Conservation (phyloP, 2,797 vertebrate genomes). For the Chelmon rostratus region DNA sequence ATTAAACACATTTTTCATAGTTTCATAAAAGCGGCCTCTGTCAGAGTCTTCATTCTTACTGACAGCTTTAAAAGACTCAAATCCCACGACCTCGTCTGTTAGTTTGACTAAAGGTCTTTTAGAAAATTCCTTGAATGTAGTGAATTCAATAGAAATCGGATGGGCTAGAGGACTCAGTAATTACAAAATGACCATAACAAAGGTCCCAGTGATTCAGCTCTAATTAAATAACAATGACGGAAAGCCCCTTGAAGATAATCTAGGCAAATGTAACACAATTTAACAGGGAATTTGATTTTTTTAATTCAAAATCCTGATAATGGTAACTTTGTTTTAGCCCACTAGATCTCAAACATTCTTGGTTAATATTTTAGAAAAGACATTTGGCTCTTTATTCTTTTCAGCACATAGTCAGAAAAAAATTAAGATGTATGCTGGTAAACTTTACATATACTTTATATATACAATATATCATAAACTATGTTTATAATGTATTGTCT, state of each 20-base stretch:
- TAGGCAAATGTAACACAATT: conserved; percentile 33
- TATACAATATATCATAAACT: no score
- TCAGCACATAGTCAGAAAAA: not conserved
- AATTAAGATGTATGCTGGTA: not conserved
- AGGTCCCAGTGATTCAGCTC: conserved; percentile 10
- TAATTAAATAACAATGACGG: conserved; percentile 53
- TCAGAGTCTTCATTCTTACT: not conserved
- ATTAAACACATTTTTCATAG: not conserved
- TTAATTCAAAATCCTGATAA: conserved; percentile 1
- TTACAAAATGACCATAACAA: conserved; percentile 33
- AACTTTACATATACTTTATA: not conserved
- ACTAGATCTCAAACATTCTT: conserved; percentile 8
- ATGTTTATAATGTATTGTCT: not conserved
- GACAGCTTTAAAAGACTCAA: not conserved
- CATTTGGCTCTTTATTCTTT: not conserved
- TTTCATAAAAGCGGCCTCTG: not conserved
- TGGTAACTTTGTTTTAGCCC: not conserved
- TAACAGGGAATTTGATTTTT: not conserved
- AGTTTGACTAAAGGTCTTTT: conserved; percentile 6
- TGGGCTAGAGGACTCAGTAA: not conserved
- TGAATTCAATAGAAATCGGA: conserved; percentile 31
- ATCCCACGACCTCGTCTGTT: not conserved
- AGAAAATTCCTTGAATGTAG: conserved; percentile 7
- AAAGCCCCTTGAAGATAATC: conserved; percentile 53
- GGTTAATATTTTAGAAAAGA: conserved; percentile 7